Base-by-base conservation (phyloP, 1,140 invertebrate genomes). In the Drosophila pseudoobscura region DNA sequence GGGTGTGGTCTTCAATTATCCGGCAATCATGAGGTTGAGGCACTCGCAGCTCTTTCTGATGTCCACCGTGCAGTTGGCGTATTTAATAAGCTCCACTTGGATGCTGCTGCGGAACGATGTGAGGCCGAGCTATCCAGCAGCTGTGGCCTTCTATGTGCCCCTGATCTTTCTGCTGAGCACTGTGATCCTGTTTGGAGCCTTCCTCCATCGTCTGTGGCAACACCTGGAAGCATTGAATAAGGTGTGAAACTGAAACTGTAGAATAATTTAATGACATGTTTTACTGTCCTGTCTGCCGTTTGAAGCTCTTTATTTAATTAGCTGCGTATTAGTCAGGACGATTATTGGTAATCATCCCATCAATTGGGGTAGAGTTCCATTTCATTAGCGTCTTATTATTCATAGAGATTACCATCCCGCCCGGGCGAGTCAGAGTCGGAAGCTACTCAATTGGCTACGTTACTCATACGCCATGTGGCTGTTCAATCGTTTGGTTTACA, bases 141-240 rank as follows among this genome's bases (percentile, higher is more conserved):
- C 80, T 4, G 75, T 91, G n/a, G 70, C 90, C 6, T 91, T 91
- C 46, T 91, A 88, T 74, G 72, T 84, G 20, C 90, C 90, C 0
- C 88, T 90, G 39, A 53, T 91, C 8, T 91, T 91, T 68, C 56
- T 91, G 24, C 73, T 91, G 0, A 84, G 82, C 35, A 59, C 88
- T 20, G 88, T 91, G 4, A 57, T 91, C 66, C 69, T 91, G 0
- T 89, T 84, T 44, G 64, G 57, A 1, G 77, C 90, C 0, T 75
- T 79, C n/a, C 56, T 90, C 4, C 80, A 89, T 61, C 88, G 90
- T 6, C 63, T 82, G 29, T 79, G 82, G 70, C 90, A 91, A 26
- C 90, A 91, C 31, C 91, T 88, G 15, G 69, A 74, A 6, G 75
- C 73, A 0, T 26, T 91, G 0, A 91, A 89, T 51, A 54, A 79